Percentiles rank a stretch among this genome's conserved stretches.
phyloP scores from a whole-genome alignment of 2,797 vertebrate species.

The Loriculus beryllinus region DNA sequence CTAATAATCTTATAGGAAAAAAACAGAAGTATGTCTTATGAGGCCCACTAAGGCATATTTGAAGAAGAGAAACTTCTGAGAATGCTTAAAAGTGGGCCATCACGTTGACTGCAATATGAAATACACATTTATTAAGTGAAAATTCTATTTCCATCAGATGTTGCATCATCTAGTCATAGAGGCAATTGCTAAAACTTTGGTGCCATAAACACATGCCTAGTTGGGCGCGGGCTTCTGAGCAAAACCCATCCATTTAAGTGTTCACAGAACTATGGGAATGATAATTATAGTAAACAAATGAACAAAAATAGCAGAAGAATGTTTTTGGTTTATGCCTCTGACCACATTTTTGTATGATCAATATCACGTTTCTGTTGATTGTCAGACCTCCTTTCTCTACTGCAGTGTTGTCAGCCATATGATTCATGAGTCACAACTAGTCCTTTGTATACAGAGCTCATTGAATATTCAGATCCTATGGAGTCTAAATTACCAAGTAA shows the following conservation, averaged over 20 bases:
- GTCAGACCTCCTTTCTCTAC: slow-evolving; percentile 38
- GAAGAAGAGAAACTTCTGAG: not conserved
- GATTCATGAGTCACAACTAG: slow-evolving; percentile 52
- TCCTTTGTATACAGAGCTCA: slow-evolving; percentile 26
- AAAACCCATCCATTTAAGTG: not conserved
- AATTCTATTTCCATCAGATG: not conserved
- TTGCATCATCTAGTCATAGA: not conserved
- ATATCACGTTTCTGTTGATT: slow-evolving; percentile 36
- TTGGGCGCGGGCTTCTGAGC: not conserved
- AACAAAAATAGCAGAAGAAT: not conserved
- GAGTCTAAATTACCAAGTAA: slow-evolving; percentile 34
- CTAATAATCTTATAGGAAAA: slow-evolving; percentile 5
- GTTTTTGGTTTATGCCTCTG: not conserved
- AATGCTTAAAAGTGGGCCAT: not conserved
- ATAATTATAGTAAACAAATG: not conserved
- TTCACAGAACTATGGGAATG: not conserved
- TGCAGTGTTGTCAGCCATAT: slow-evolving; percentile 8
- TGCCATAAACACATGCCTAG: not conserved
- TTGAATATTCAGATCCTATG: slow-evolving; percentile 43
- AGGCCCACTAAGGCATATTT: not conserved
- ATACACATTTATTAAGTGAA: not conserved
- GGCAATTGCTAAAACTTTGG: not conserved
- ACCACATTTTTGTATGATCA: slow-evolving; percentile 3
- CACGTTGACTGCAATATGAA: not conserved
- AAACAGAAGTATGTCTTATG: not conserved